Base-by-base conservation (phyloP, 2,888 invertebrate species). In the Dione juno region DNA sequence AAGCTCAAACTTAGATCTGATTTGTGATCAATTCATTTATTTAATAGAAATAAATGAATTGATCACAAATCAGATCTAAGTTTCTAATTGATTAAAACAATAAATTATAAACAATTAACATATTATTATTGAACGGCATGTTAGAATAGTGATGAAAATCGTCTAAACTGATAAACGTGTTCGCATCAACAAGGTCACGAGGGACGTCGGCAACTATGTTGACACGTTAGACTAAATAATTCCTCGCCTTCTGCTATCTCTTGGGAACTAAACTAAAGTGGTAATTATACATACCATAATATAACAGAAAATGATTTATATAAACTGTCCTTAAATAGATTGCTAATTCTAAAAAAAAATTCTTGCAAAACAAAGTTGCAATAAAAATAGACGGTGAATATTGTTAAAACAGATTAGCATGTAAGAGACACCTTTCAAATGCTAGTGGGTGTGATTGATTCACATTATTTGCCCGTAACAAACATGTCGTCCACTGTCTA, bases 161-260 rank as follows among this genome's bases (percentile, higher is more conserved):
- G 14, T 54, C 65, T 16, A 37, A 57, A 70, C 73, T 75, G 77
- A 77, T 81, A 81, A 78, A 65, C 70, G 50, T 80, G 78, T 83
- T 81, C 81, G 78, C 69, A 71, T 41, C 70, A 58, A 69, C 82
- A 83, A 82, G 81, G 83, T 81, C 80, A 79, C 66, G 53, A 74
- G 75, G 78, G 76, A 77, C 76, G 74, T 50, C 69, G 71, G 45
- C 73, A 68, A 57, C 59, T 50, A 52, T 78, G 74, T 77, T 74
- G 76, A 77, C 74, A 74, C 72, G 74, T 53, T 70, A 70, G 69
- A 72, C 76, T 72, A 69, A 70, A 67, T 67, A 69, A 59, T 65
- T 35, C 69, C 43, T 35, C 65, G 48, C 64, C 54, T 58, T 52
- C 52, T 43, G 45, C 66, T 75, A 74, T 75, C 70, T 71, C 70